Percentiles rank a stretch among this genome's conserved stretches.
These are phyloP conservation scores for Ahaetulla prasina DNA, from an alignment of 2,113 vertebrate species.

Conservation along the genomic window DNA sequence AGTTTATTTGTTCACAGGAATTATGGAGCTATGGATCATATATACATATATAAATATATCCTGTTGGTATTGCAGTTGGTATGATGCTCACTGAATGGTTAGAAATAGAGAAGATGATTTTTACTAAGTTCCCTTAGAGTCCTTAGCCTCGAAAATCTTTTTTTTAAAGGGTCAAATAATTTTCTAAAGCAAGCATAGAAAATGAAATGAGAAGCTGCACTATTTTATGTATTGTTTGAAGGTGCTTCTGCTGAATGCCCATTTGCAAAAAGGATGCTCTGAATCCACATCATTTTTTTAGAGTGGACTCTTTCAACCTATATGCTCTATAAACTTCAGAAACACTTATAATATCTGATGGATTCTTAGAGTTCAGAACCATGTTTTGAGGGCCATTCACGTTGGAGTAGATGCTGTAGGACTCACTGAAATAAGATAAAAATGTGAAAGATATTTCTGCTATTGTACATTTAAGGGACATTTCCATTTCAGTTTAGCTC, in stretches of 20 bases:
- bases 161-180: background rate
- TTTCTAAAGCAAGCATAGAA: background rate
- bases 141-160: background rate
- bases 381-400: background rate
- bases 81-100: background rate
- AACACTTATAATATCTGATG: background rate
- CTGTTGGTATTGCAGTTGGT: background rate
- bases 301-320: background rate
- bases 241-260: background rate
- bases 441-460: conserved; percentile 6
- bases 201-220: background rate
- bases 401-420: background rate
- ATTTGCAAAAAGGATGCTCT: background rate
- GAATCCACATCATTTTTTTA: background rate
- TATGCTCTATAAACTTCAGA: background rate
- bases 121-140: background rate
- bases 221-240: background rate
- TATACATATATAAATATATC: background rate
- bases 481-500: conserved; percentile 20
- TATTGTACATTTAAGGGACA: background rate
- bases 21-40: background rate
- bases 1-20: background rate
- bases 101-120: background rate
- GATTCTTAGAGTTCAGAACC: background rate
- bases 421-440: background rate